phyloP scores from a whole-genome alignment of 1,140 invertebrate genomes.

The Cyclargus thomasi region DNA sequence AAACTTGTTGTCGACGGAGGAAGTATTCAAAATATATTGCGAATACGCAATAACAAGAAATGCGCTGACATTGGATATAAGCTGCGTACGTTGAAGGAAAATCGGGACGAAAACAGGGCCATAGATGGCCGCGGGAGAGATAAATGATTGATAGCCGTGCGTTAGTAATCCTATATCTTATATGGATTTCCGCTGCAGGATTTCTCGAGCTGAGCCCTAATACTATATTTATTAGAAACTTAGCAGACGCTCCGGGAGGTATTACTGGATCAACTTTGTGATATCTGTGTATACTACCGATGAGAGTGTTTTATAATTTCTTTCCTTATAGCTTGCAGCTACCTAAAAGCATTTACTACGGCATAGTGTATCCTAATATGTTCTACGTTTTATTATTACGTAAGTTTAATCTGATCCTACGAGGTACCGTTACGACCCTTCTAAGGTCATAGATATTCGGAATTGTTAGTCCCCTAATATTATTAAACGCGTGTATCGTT shows the following conservation, averaged over 20 bases:
- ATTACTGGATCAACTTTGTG: constrained; percentile 6
- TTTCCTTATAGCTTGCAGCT: background rate
- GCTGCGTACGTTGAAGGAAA: background rate
- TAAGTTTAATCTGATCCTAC: constrained; percentile 10
- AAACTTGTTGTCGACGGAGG: background rate
- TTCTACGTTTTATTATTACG: constrained; percentile 5
- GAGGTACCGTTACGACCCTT: constrained; percentile 13
- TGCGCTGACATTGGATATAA: constrained; percentile 9
- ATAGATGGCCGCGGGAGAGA: constrained; percentile 11
- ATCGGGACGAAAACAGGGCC: constrained; percentile 9
- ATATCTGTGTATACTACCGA: constrained; percentile 9
- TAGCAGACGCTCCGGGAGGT: constrained; percentile 4
- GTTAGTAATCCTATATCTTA: constrained; percentile 12
- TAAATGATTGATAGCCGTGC: constrained; percentile 10
- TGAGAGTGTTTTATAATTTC: constrained; percentile 3
- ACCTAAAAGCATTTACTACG: no score
- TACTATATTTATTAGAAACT: constrained; percentile 13
- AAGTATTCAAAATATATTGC: background rate
- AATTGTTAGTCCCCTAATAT: constrained; percentile 15
- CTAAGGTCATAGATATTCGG: constrained; percentile 6
- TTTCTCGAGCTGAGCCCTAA: background rate
- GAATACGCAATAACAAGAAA: constrained; percentile 9
- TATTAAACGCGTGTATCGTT: constrained; percentile 9
- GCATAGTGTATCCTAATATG: background rate
- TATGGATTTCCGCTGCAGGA: constrained; percentile 5